phyloP scores from a whole-genome alignment of 2,888 invertebrate genomes.

The Ormyrus nitidulus region DNA sequence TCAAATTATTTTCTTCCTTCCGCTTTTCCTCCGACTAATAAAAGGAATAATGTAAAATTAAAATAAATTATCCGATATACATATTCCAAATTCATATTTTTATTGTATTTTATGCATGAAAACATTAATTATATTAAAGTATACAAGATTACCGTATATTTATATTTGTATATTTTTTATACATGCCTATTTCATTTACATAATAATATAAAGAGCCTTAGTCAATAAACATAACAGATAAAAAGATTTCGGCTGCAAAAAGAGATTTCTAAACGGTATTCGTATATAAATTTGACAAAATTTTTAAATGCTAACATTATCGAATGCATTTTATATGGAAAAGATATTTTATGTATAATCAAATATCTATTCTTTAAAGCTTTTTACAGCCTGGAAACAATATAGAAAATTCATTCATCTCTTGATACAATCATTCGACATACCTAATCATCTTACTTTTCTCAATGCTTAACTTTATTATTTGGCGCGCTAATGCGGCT shows the following conservation, averaged over 20 bases:
- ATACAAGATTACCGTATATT: slow-evolving; percentile 56
- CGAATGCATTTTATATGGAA: slow-evolving; percentile 33
- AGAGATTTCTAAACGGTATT: slow-evolving; percentile 38
- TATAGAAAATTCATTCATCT: slow-evolving; percentile 57
- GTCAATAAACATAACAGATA: slow-evolving; percentile 65
- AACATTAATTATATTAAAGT: slow-evolving; percentile 50
- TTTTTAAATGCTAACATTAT: slow-evolving; percentile 43
- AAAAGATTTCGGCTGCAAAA: slow-evolving; percentile 51
- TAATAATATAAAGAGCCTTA: slow-evolving; percentile 65
- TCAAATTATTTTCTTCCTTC: too few relatives aligned
- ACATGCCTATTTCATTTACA: slow-evolving; percentile 61
- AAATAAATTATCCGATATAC: slow-evolving; percentile 34
- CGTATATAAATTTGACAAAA: slow-evolving; percentile 33
- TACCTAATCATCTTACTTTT: slow-evolving; percentile 48
- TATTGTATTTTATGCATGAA: slow-evolving; percentile 54
- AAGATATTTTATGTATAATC: slow-evolving; percentile 44
- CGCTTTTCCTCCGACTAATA: not conserved
- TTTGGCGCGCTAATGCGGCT: slow-evolving; percentile 56
- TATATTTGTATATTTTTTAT: slow-evolving; percentile 54
- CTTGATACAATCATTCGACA: slow-evolving; percentile 54
- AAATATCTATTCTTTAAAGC: slow-evolving; percentile 54
- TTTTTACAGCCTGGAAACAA: slow-evolving; percentile 62
- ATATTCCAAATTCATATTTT: slow-evolving; percentile 56
- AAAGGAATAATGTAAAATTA: not conserved
- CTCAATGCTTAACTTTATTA: slow-evolving; percentile 50